Percentiles rank a stretch among this genome's conserved stretches.
Evolutionary conservation across 2,888 invertebrate species (phyloP).

Genomic region (Leptopilina myrica): DNA sequence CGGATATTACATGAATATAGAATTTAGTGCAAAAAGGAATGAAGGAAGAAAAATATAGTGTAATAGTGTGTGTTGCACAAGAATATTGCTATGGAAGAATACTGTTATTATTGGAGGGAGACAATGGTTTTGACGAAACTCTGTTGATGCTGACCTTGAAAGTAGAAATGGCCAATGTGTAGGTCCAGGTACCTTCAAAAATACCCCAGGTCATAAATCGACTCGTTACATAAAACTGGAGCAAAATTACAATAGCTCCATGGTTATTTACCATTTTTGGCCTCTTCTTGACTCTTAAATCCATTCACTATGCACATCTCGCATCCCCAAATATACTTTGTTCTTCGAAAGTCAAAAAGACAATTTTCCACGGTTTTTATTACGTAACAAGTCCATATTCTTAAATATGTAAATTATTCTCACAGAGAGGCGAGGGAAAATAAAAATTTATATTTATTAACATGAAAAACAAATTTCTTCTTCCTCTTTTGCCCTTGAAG

Average conservation of each 20-base stretch:
- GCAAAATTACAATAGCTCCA: constrained; percentile 65
- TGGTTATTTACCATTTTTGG: constrained; percentile 42
- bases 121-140: neutral
- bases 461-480: no score
- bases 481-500: no score
- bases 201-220: constrained; percentile 63
- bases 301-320: neutral
- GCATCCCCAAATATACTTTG: no score
- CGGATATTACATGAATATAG: constrained; percentile 28
- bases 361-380: constrained; percentile 52
- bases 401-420: neutral
- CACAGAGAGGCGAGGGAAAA: neutral
- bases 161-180: neutral
- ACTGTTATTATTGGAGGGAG: neutral
- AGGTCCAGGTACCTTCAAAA: constrained; percentile 45
- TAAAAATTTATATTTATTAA: neutral
- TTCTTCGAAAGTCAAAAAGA: no score
- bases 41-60: neutral
- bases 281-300: constrained; percentile 10
- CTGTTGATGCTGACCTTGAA: neutral
- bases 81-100: neutral
- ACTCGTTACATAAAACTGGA: constrained; percentile 67
- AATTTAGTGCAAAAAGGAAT: neutral
- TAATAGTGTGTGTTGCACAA: neutral
- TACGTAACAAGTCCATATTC: no score